A percentile compares a stretch with the other conserved stretches of the same genome.
Evolutionary conservation across 2,113 vertebrate species (phyloP).

Genomic region (Poicephalus meyeri): DNA sequence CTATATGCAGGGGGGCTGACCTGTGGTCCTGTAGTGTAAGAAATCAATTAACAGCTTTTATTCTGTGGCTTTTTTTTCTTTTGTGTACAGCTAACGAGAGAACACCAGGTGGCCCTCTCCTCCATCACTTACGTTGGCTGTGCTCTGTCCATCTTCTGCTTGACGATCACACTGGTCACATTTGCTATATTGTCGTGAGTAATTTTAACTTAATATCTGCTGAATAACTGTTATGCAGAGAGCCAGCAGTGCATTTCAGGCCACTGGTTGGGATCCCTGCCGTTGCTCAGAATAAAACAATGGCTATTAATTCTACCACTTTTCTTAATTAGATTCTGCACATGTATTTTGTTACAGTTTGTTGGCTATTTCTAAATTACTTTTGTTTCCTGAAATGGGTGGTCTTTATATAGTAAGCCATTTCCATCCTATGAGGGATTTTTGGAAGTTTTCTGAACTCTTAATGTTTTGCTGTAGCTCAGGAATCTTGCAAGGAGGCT

Average conservation of each 20-base stretch:
- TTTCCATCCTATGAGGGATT: background rate
- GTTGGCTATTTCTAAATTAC: conserved; percentile 19
- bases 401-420: conserved; percentile 2
- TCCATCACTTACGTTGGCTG: conserved; percentile 95
- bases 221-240: background rate
- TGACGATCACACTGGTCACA: conserved; percentile 89
- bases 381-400: conserved; percentile 16
- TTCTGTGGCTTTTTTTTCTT: background rate
- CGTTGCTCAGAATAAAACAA: conserved; percentile 22
- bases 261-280: background rate
- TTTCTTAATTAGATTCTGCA: conserved; percentile 36
- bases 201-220: conserved; percentile 18
- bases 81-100: conserved; percentile 77
- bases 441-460: background rate
- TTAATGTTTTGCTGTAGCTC: background rate
- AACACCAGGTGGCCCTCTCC: conserved; percentile 93
- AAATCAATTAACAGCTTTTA: background rate
- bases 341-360: conserved; percentile 30
- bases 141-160: conserved; percentile 91
- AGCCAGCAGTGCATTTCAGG: background rate
- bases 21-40: background rate
- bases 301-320: conserved; percentile 44
- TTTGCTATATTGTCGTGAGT: conserved; percentile 97
- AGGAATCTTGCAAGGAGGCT: background rate
- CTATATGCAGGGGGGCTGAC: background rate